phyloP scores from a whole-genome alignment of 2,888 invertebrate genomes.

The Hydropsyche betteni region DNA sequence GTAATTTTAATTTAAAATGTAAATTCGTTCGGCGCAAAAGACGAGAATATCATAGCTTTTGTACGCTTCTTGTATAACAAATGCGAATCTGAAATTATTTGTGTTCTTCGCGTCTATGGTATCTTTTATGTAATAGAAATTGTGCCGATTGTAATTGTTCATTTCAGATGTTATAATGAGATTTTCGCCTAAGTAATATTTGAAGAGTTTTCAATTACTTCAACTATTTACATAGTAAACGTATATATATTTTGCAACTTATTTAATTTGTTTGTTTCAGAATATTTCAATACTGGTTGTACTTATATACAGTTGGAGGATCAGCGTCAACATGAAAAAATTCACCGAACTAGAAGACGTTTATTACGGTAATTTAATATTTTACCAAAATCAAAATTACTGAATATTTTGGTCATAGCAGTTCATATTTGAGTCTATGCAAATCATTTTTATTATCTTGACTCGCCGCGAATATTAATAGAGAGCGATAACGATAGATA shows the following conservation, averaged over 20 bases:
- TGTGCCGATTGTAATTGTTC: no score
- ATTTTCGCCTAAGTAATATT: no score
- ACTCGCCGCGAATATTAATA: no score
- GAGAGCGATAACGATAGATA: no score
- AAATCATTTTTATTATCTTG: no score
- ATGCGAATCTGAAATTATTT: no score
- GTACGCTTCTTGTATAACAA: slow-evolving; percentile 10
- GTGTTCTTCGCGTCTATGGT: no score
- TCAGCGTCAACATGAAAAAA: slow-evolving; percentile 75
- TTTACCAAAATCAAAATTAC: not conserved
- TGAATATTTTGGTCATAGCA: not conserved
- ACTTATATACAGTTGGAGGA: slow-evolving; percentile 78
- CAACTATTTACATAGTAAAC: no score
- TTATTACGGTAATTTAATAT: slow-evolving; percentile 73
- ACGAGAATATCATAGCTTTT: not conserved
- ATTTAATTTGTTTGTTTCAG: slow-evolving; percentile 58
- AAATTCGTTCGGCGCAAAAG: slow-evolving; percentile 9
- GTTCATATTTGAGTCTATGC: not conserved
- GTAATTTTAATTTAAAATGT: slow-evolving; percentile 31
- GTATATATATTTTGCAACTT: no score
- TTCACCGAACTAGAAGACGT: slow-evolving; percentile 77
- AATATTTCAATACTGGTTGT: slow-evolving; percentile 80
- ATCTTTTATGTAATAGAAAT: no score
- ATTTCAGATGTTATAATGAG: no score
- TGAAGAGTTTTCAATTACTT: no score